Percentiles rank a stretch among this genome's conserved stretches.
Conservation (phyloP, 2,113 vertebrate genomes). For the Rhineura floridana region DNA sequence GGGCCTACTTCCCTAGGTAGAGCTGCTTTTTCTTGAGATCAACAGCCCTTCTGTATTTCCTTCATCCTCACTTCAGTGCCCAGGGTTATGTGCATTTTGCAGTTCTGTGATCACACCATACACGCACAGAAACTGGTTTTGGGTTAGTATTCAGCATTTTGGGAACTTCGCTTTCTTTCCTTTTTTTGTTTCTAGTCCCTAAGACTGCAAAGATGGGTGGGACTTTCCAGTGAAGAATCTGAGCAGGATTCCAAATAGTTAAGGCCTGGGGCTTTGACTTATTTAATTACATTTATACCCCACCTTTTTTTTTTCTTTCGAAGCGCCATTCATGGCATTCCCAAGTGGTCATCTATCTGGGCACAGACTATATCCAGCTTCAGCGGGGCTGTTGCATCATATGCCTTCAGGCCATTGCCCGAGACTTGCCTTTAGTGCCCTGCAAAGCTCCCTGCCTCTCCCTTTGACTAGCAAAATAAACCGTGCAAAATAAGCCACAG, state of each 20-base stretch:
- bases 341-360: no score
- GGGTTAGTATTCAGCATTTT: not conserved
- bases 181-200: not conserved
- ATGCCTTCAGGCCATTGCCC: no score
- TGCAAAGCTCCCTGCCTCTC: not conserved
- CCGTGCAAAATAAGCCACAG: no score
- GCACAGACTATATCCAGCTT: no score
- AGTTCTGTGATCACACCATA: not conserved
- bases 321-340: no score
- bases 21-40: not conserved
- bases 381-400: no score
- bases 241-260: not conserved
- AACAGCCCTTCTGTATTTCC: not conserved
- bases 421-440: not conserved
- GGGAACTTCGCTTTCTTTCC: not conserved
- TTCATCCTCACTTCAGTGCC: not conserved
- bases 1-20: no score
- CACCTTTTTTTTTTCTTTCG: no score
- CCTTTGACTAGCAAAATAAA: no score
- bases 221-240: not conserved
- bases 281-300: no score
- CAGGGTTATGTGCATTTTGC: not conserved
- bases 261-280: not conserved
- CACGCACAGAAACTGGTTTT: not conserved
- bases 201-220: not conserved